Base-by-base conservation (phyloP, 1,140 invertebrate genomes). In the Batillaria attramentaria region DNA sequence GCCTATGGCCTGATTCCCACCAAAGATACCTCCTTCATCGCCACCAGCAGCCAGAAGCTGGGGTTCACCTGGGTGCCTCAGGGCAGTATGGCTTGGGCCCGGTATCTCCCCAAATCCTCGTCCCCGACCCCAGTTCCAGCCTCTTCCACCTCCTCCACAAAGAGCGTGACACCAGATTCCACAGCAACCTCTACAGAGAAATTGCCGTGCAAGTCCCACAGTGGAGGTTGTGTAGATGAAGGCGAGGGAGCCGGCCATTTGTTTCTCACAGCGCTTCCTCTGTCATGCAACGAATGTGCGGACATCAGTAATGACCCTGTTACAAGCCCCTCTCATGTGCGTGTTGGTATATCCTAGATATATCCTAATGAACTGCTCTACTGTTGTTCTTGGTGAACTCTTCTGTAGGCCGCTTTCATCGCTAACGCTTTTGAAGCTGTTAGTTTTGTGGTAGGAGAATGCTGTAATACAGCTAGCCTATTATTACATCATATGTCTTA, bases 41-140 rank as follows among this genome's bases (percentile, higher is more conserved):
- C 73, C 39, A 78, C 81, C 60, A 83, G 79, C 43, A 82, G 83
- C 70, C 79, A 84, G 72, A 77, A 62, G 20, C 78, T 86, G 57
- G 81, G 84, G 20, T 86, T 84, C 72, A 83, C 83, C 13, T 87
- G 86, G 86, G 83, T 87, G 3, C 83, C 86, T 72, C 77, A 80
- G 41, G 84, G 86, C 6, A 84, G 85, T 62, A 87, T 86, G 82
- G 79, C 84, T 1, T 87, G 86, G 86, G 80, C 84, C 24, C 72
- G 69, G 33, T 85, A 81, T 60, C 62, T 80, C 68, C 83, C 81
- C 5, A 68, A 28, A 20, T 62, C 69, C 46, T 65, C 66, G 33
- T 20, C 65, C 43, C 28, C n/a, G 16, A 50, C 76, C 39, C n/a
- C 28, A 8, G 65, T 54, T 0, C 28, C 18, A 5, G 24, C n/a